Evolutionary conservation across 2,113 vertebrate genomes (phyloP).

Genomic region (Zosterops japonicus): DNA sequence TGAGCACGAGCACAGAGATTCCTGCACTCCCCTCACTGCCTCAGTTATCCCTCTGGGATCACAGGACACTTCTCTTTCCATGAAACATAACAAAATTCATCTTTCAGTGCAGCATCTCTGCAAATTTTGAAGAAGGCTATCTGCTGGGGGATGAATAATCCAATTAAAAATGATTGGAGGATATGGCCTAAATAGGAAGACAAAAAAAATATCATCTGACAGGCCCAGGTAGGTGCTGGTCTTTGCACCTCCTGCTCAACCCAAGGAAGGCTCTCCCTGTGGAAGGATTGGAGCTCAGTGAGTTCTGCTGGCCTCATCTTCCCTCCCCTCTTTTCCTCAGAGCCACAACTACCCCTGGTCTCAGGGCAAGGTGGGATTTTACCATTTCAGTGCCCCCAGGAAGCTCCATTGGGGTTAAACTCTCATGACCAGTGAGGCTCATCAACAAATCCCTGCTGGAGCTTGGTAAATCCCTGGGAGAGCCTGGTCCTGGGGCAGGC

Average conservation of each 20-base stretch:
- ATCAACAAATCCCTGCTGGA: neutral
- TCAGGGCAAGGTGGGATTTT: neutral
- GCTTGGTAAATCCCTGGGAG: rapidly evolving
- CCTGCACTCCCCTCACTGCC: neutral
- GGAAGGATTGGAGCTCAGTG: neutral
- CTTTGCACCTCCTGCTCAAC: neutral
- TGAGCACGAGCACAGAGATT: neutral
- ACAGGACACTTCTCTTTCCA: slow-evolving; percentile 61
- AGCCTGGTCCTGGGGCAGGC: neutral
- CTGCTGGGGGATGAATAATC: neutral
- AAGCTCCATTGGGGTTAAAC: neutral
- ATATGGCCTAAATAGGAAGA: neutral
- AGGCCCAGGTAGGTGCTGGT: neutral
- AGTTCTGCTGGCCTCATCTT: neutral
- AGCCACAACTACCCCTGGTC: neutral
- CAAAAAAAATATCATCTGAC: neutral
- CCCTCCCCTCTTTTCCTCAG: neutral
- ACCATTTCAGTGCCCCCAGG: neutral
- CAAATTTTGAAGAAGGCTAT: neutral
- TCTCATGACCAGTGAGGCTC: neutral
- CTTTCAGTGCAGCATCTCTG: neutral
- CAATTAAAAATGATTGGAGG: neutral
- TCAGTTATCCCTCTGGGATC: neutral
- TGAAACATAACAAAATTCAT: neutral
- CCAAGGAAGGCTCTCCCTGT: neutral